phyloP scores from a whole-genome alignment of 2,888 invertebrate genomes.

The Ellobium chinense region DNA sequence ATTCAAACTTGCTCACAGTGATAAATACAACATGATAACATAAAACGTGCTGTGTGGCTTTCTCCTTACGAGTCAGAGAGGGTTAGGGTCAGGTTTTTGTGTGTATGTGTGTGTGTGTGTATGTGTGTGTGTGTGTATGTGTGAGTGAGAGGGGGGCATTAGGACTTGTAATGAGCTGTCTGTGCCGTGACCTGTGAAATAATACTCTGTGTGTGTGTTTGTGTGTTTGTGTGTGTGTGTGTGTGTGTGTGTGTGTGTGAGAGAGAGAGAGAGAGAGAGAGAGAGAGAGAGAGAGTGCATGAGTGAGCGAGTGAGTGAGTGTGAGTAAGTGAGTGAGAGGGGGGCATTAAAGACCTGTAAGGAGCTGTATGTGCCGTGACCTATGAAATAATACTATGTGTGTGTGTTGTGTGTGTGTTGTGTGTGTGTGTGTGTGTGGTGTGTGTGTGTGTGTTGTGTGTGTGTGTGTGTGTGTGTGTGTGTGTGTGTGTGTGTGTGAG shows the following conservation, averaged over 20 bases:
- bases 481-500: neutral
- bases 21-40: too few relatives aligned
- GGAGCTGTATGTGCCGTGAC: too few relatives aligned
- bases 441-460: too few relatives aligned
- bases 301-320: neutral
- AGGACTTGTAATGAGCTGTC: too few relatives aligned
- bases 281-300: neutral
- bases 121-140: neutral
- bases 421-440: conserved; percentile 3
- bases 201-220: neutral
- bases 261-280: neutral
- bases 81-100: neutral
- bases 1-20: too few relatives aligned
- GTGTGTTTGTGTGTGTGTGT: neutral
- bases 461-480: conserved; percentile 20
- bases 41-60: conserved; percentile 27
- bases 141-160: neutral
- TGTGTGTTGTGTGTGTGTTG: neutral
- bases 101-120: neutral
- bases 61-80: neutral
- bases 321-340: neutral
- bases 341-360: neutral
- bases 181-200: too few relatives aligned
- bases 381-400: neutral
- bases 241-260: conserved; percentile 27